These are phyloP conservation scores for Varroa destructor DNA, from an alignment of 1,140 invertebrate species.

Conservation along the genomic window DNA sequence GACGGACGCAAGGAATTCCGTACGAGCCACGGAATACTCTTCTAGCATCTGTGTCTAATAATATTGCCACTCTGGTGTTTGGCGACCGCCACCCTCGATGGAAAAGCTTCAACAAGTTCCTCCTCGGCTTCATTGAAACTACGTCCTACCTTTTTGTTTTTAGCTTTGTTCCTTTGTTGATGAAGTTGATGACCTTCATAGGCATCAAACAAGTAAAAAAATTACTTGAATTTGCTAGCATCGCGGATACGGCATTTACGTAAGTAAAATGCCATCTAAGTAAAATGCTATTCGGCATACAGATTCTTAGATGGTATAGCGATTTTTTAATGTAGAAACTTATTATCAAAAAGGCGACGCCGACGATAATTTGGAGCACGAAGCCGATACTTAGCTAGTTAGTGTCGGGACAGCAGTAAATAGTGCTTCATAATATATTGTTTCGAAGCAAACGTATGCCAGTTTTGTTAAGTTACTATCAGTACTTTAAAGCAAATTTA, in stretches of 20 bases:
- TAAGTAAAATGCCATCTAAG: neutral
- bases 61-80: conserved; percentile 15
- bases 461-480: too few relatives aligned
- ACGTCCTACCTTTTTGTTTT: neutral
- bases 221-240: neutral
- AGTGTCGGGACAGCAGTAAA: too few relatives aligned
- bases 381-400: too few relatives aligned
- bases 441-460: too few relatives aligned
- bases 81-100: conserved; percentile 7
- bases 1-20: neutral
- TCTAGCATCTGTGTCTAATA: conserved; percentile 6
- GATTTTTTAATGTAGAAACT: too few relatives aligned
- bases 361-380: too few relatives aligned
- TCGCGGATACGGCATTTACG: neutral
- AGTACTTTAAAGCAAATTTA: too few relatives aligned
- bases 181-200: neutral
- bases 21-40: neutral
- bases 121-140: neutral
- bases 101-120: neutral
- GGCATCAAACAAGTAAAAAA: neutral
- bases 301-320: too few relatives aligned
- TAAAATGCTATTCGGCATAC: too few relatives aligned
- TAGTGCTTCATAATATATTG: too few relatives aligned
- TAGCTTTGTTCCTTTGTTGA: neutral
- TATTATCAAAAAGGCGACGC: too few relatives aligned